These are phyloP conservation scores for Punctoribates punctum DNA, from an alignment of 2,888 invertebrate species.

Conservation along the genomic window DNA sequence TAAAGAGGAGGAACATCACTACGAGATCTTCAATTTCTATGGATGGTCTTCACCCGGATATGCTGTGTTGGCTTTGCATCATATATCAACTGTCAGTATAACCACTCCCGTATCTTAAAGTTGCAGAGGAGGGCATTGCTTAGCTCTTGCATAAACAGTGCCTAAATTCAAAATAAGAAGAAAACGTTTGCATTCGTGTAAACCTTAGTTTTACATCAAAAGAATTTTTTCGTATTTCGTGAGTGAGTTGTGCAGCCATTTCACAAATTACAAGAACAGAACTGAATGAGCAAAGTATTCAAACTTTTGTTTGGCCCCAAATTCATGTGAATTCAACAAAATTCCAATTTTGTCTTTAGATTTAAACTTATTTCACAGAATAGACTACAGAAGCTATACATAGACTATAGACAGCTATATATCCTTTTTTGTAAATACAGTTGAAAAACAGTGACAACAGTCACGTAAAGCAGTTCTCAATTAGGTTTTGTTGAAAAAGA, in stretches of 20 bases:
- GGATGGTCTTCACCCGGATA: conserved; percentile 38
- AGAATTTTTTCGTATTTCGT: conserved; percentile 17
- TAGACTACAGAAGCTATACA: neutral
- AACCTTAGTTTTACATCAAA: neutral
- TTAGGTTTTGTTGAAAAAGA: neutral
- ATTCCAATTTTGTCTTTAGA: neutral
- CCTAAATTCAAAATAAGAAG: neutral
- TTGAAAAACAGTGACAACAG: neutral
- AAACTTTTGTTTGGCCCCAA: conserved; percentile 16
- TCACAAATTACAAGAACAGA: neutral
- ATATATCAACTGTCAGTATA: conserved; percentile 35
- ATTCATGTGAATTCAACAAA: conserved; percentile 23
- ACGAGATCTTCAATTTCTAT: conserved; percentile 17
- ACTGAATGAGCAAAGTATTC: neutral
- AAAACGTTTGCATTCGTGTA: conserved; percentile 25
- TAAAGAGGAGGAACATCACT: conserved; percentile 32
- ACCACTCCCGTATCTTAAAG: conserved; percentile 26
- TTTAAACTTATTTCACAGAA: conserved; percentile 18
- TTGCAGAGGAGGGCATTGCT: conserved; percentile 28
- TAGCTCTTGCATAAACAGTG: conserved; percentile 28
- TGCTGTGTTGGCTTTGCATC: conserved; percentile 10
- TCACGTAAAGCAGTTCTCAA: conserved; percentile 9
- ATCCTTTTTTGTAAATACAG: conserved; percentile 27
- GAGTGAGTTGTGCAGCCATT: conserved; percentile 21
- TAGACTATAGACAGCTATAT: neutral